A percentile compares a stretch with the other conserved stretches of the same genome.
Evolutionary conservation across 2,888 invertebrate genomes (phyloP).

Genomic region (Invenusta paracnida): DNA sequence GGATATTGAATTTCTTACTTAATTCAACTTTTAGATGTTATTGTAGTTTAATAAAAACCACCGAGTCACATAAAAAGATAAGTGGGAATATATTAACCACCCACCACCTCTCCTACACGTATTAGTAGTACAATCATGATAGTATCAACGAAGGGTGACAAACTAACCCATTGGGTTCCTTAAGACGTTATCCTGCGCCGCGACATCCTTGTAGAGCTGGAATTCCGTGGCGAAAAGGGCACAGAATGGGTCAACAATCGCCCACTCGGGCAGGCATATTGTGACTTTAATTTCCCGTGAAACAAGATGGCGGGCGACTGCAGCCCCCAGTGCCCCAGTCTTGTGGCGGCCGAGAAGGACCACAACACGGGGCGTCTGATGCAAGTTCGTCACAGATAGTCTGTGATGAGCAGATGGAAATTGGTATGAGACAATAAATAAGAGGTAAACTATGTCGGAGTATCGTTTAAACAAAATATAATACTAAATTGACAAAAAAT

Average conservation of each 20-base stretch:
- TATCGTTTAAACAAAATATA: too few relatives aligned
- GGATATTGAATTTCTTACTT: too few relatives aligned
- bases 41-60: too few relatives aligned
- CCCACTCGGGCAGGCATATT: slow-evolving; percentile 8
- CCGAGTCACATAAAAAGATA: too few relatives aligned
- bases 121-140: too few relatives aligned
- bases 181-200: background rate
- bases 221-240: background rate
- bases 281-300: slow-evolving; percentile 1
- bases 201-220: background rate
- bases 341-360: slow-evolving; percentile 11
- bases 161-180: background rate
- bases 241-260: slow-evolving; percentile 9
- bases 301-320: background rate
- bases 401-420: background rate
- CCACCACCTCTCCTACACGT: too few relatives aligned
- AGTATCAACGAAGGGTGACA: too few relatives aligned
- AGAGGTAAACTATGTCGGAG: background rate
- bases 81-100: too few relatives aligned
- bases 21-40: too few relatives aligned
- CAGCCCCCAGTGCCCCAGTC: background rate
- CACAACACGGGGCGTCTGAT: slow-evolving; percentile 7
- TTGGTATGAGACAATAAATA: background rate
- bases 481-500: too few relatives aligned
- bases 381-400: background rate